Evolutionary conservation across 2,888 invertebrate genomes (phyloP), one percentile per base, ranked within the genome.

Genomic region (Psylliodes chrysocephalus): DNA sequence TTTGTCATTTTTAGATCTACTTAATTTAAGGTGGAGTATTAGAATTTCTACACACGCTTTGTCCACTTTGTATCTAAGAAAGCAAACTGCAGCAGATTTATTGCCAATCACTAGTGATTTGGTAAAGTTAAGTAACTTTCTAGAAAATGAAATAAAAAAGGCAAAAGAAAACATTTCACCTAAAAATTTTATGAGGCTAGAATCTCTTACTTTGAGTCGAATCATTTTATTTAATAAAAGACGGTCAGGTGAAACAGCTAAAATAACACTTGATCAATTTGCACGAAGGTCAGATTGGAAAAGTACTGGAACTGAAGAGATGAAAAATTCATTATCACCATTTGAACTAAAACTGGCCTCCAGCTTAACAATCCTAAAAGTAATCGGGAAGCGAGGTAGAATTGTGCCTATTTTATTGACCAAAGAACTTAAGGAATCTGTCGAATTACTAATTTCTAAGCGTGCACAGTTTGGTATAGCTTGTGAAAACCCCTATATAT

Each of bases 21-120:
- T 71, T 15, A 59, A 68, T 8, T 44, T 71, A 10, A 67, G 67
- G 35, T 71, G 69, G 69, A 62, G 40, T 35, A 53, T 66, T 1
- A 60, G 63, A 55, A 63, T 71, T 15, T 71, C 69, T 1, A 67
- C 64, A 0, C 66, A 63, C 64, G 68, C 71, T 6, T 15, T 68
- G 22, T 47, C 64, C 15, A 68, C 66, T 19, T 35, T 71, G 25
- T 53, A 69, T 51, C 57, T 52, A 10, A 46, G 47, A 67, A 66
- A 70, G 57, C 14, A 59, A 8, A 70, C 63, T 52, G 47, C 60
- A n/a, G 40, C 55, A 10, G 66, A 71, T 63, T 49, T 70, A n/a
- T 56, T 70, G 18, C 68, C 68, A 12, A 52, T 71, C 19, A 71
- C 70, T 22, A 64, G 55, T 35, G 68, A 71, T 55, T 46, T 69